Percentiles rank a stretch among this genome's conserved stretches.
These are phyloP conservation scores for Sinocyclocheilus anophthalmus DNA, from an alignment of 2,113 vertebrate genomes.

Conservation along the genomic window DNA sequence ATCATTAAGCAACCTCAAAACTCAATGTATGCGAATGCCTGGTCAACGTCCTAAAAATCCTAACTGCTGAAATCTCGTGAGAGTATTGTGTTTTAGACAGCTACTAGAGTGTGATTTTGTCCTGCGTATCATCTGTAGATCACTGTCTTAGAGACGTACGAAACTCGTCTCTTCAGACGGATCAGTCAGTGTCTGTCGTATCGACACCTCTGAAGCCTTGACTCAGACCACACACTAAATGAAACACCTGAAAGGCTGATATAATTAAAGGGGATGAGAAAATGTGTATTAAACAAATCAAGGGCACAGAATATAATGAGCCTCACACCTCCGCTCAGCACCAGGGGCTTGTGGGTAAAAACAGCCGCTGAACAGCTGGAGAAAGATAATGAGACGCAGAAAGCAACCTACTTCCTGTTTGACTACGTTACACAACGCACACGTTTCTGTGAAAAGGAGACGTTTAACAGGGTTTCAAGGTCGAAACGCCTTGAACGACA, in stretches of 20 bases:
- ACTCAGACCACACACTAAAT: background rate
- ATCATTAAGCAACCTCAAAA: too few relatives aligned
- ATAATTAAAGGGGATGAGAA: background rate
- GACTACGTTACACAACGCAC: background rate
- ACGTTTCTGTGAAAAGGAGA: background rate
- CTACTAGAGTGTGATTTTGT: too few relatives aligned
- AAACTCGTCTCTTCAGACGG: too few relatives aligned
- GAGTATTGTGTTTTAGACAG: too few relatives aligned
- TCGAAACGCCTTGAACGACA: constrained; percentile 7
- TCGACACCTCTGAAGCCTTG: background rate
- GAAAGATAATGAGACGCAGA: constrained; percentile 58
- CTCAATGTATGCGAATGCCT: too few relatives aligned
- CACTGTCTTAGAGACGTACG: too few relatives aligned
- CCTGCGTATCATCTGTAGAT: background rate
- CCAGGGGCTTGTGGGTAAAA: constrained; percentile 57
- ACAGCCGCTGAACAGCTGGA: constrained; percentile 61
- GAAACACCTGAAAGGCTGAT: background rate
- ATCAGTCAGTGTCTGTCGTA: background rate
- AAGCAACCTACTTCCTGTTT: constrained; percentile 47
- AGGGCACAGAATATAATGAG: constrained; percentile 9
- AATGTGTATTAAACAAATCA: background rate
- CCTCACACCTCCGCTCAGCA: constrained; percentile 53
- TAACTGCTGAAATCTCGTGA: too few relatives aligned
- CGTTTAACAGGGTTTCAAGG: constrained; percentile 17
- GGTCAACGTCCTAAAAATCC: too few relatives aligned